Percentiles rank a stretch among this genome's conserved stretches.
Conservation (phyloP, 2,797 vertebrate species). For the Alcedo atthis region DNA sequence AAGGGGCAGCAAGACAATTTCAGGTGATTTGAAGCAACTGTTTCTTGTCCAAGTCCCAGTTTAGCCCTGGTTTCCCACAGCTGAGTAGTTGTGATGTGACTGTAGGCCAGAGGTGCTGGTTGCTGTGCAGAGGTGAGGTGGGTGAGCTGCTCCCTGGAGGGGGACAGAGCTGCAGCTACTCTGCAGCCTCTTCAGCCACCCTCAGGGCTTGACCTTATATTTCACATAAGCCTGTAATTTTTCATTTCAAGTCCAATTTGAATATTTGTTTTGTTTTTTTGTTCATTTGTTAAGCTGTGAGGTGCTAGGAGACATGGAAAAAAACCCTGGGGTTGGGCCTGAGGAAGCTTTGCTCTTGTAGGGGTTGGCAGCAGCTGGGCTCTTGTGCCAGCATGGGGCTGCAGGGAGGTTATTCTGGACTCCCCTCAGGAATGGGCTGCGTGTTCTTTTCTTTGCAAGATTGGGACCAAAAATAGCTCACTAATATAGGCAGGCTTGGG, state of each 20-base stretch:
- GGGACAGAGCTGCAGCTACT: not conserved
- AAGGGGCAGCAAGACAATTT: not conserved
- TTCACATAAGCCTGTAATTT: not conserved
- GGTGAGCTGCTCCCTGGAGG: not conserved
- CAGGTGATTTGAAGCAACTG: not conserved
- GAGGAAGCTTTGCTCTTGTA: not conserved
- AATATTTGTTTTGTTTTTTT: not conserved
- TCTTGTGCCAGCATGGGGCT: not conserved
- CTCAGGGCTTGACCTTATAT: not conserved
- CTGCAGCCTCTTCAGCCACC: slow-evolving; percentile 22
- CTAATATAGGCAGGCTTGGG: not conserved
- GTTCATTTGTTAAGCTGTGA: slow-evolving; percentile 20
- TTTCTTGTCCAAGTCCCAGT: not conserved
- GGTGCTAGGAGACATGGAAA: not conserved
- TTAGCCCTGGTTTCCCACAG: not conserved
- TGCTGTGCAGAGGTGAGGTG: not conserved
- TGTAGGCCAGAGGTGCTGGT: not conserved
- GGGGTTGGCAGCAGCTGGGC: fast-evolving
- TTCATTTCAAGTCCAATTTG: not conserved
- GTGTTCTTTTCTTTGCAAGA: not conserved
- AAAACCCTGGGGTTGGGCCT: not conserved
- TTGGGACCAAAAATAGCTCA: not conserved
- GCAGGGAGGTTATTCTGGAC: not conserved
- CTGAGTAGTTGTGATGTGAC: not conserved
- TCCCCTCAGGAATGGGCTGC: not conserved